Conservation (phyloP, 2,797 vertebrate genomes). For the Melanotaenia parkinsoni region DNA sequence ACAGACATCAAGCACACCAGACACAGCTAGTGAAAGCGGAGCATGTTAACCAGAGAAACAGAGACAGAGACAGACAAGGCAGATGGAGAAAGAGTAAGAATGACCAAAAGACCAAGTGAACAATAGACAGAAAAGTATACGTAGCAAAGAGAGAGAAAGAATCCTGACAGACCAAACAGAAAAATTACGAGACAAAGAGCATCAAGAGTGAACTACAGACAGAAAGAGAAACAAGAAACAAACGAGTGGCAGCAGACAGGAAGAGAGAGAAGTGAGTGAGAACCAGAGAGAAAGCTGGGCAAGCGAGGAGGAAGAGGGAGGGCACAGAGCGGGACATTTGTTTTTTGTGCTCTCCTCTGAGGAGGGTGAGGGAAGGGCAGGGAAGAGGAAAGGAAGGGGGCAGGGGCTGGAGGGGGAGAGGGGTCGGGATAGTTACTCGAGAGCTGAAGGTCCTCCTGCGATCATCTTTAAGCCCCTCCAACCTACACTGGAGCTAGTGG, state of each 20-base stretch:
- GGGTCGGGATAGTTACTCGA: conserved; percentile 99
- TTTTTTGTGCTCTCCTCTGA: conserved; percentile 72
- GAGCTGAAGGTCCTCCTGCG: conserved; percentile 99
- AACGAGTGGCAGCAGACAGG: conserved; percentile 20
- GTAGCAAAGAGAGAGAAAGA: conserved; percentile 41
- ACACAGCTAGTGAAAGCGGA: conserved; percentile 79
- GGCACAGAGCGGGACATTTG: conserved; percentile 68
- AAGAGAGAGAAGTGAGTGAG: conserved; percentile 42
- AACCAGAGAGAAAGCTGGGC: conserved; percentile 52
- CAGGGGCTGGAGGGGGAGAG: conserved; percentile 81
- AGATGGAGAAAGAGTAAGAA: conserved; percentile 44
- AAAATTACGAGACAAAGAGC: conserved; percentile 51
- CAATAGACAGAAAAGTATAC: conserved; percentile 40
- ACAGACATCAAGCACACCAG: conserved; percentile 82
- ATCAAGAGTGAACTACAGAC: conserved; percentile 52
- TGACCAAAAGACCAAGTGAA: conserved; percentile 37
- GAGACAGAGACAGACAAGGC: conserved; percentile 58
- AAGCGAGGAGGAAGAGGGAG: conserved; percentile 41
- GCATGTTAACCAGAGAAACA: conserved; percentile 72
- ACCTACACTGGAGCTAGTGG: conserved; percentile 99
- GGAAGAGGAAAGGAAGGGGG: conserved; percentile 82
- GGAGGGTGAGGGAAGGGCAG: conserved; percentile 86
- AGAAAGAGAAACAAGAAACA: conserved; percentile 30
- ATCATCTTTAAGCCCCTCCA: conserved; percentile 99
- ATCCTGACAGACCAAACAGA: conserved; percentile 55